Base-by-base conservation (phyloP, 2,888 invertebrate genomes). In the Pediacus dermestoides region DNA sequence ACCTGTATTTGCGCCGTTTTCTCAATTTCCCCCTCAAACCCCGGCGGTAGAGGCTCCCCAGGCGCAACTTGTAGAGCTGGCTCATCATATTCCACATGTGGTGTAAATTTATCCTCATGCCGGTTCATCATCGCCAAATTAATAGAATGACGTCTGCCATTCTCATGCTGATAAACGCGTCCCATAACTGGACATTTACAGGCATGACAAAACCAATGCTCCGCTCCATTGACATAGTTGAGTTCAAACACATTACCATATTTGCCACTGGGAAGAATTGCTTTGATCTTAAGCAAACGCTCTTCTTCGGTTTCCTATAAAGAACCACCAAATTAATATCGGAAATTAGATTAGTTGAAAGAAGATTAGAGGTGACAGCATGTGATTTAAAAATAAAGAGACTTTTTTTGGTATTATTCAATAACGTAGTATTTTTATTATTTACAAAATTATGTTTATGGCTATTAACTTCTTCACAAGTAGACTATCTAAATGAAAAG, bases 41-140 rank as follows among this genome's bases (percentile, higher is more conserved):
- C 83, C 1, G 83, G 83, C 7, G 83, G 83, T 9, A 80, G 71
- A 2, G 83, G 83, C 59, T 84, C 82, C 2, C 82, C 82, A 2
- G 81, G 77, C 2, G 76, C 76, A 13, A 76, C 54, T 18, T 61
- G 61, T 10, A 66, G 43, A 9, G 38, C 22, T 50, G 52, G n/a
- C 9, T 38, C 44, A 4, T 30, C 36, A 11, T 40, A 36, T 8
- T 34, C 42, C 11, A 30, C 42, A 28, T 8, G 3, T 7, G 13
- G 7, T 6, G 3, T 3, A 7, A 3, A 2, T 14, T 28, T 39
- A 1, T 44, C 45, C 22, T 27, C 7, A 27, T 42, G 42, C 8
- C 44, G 40, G 30, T 39, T 44, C 3, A 46, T 48, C 10, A 39
- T 35, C 4, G 37, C 37, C 49, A 65, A 42, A 31, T 58, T 64